Percentiles rank a stretch among this genome's conserved stretches.
These are phyloP conservation scores for Embiotoca jacksoni DNA, from an alignment of 2,113 vertebrate genomes.

Conservation along the genomic window DNA sequence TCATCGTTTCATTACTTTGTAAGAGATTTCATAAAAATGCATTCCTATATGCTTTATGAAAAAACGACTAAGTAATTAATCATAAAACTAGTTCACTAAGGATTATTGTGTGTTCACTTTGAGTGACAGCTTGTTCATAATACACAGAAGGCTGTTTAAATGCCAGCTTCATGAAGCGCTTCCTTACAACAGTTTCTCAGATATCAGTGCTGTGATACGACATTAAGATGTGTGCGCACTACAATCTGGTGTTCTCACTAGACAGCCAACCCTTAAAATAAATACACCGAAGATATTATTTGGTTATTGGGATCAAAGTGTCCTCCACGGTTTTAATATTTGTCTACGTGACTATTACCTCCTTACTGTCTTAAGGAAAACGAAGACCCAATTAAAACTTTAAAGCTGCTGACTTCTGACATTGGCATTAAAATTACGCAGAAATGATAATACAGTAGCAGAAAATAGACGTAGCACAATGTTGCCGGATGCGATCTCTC, in stretches of 20 bases:
- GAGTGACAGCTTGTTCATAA: no score
- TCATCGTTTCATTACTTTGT: background rate
- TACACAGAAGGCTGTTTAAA: constrained; percentile 6
- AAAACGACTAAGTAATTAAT: no score
- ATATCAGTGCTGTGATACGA: constrained; percentile 8
- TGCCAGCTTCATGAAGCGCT: background rate
- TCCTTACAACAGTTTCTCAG: background rate
- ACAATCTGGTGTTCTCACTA: no score
- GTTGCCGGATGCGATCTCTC: no score
- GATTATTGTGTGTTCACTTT: no score
- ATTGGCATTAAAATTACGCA: background rate
- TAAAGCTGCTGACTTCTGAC: background rate
- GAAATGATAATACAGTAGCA: background rate
- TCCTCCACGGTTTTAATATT: no score
- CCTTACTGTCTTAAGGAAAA: background rate
- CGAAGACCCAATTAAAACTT: background rate
- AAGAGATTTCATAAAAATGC: background rate
- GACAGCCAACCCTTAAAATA: no score
- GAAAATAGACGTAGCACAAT: background rate
- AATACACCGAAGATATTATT: background rate
- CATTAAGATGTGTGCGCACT: no score
- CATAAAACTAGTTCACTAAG: no score
- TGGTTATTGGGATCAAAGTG: no score
- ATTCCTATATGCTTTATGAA: background rate
- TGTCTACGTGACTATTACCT: no score